A percentile compares a stretch with the other conserved stretches of the same genome.
phyloP scores from a whole-genome alignment of 30 jellyfish, hydroid and myxozoan genomes.

The Rhopilema esculentum region DNA sequence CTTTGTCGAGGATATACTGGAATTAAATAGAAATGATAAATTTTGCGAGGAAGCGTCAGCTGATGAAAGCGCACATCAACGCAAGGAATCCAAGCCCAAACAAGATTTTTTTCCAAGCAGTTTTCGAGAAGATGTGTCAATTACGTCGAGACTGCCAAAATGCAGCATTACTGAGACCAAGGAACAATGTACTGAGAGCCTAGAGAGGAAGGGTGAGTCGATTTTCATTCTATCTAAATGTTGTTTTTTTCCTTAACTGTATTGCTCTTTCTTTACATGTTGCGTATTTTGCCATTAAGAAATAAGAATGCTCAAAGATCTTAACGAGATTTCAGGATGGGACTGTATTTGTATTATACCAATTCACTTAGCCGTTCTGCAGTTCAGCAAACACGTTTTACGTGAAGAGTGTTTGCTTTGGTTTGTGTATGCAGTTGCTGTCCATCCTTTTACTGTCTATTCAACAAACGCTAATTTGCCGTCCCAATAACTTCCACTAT shows the following conservation, averaged over 20 bases:
- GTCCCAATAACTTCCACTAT: too few species aligned
- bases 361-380: not conserved
- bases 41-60: not conserved
- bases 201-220: not conserved
- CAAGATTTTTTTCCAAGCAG: not conserved
- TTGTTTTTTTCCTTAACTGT: too few species aligned
- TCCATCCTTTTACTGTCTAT: not conserved
- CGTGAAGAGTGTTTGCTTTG: not conserved
- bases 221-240: not conserved
- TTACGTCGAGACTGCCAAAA: not conserved
- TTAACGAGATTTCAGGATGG: too few species aligned
- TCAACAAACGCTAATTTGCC: not conserved
- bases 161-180: not conserved
- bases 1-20: constrained; percentile 66
- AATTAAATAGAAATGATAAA: constrained; percentile 21
- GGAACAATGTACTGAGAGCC: not conserved
- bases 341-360: not conserved
- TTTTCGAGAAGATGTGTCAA: not conserved
- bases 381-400: not conserved
- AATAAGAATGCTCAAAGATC: not conserved
- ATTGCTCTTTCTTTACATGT: too few species aligned
- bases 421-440: not conserved
- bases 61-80: not conserved
- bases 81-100: not conserved
- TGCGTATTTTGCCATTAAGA: too few species aligned